These are phyloP conservation scores for Bostrychus sinensis DNA, from an alignment of 2,113 vertebrate species.

Conservation along the genomic window DNA sequence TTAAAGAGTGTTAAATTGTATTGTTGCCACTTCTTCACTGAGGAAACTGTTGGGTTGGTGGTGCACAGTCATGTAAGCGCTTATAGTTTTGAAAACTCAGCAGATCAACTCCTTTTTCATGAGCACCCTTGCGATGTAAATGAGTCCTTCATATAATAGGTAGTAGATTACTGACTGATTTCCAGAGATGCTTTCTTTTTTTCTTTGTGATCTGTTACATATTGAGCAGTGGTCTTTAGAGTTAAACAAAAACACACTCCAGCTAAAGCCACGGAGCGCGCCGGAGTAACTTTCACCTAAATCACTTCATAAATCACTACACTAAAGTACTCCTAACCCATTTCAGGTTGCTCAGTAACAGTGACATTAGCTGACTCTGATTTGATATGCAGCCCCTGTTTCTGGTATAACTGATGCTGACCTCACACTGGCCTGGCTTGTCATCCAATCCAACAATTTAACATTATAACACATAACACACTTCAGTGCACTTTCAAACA, in stretches of 20 bases:
- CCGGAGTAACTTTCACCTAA: constrained; percentile 51
- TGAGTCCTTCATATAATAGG: not conserved
- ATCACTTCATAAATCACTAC: constrained; percentile 61
- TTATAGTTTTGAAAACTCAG: too few species aligned
- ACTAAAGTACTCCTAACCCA: constrained; percentile 44
- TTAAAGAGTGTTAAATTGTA: too few species aligned
- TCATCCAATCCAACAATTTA: constrained; percentile 59
- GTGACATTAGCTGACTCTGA: constrained; percentile 59
- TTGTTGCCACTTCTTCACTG: too few species aligned
- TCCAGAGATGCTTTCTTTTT: constrained; percentile 4
- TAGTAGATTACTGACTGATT: not conserved
- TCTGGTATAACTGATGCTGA: constrained; percentile 51
- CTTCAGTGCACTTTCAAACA: constrained; percentile 24
- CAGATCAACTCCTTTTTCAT: too few species aligned
- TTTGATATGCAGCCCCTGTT: constrained; percentile 40
- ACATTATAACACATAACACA: constrained; percentile 54
- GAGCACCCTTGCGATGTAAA: too few species aligned
- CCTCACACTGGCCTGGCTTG: constrained; percentile 58
- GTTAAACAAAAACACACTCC: constrained; percentile 58
- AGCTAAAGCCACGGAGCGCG: constrained; percentile 49
- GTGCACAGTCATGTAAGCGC: too few species aligned
- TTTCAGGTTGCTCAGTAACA: constrained; percentile 49
- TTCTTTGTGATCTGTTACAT: constrained; percentile 20
- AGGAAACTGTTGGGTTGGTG: too few species aligned
- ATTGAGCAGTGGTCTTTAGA: constrained; percentile 27